Base-by-base conservation (phyloP, 2,113 vertebrate genomes). In the Colistium nudipinnis region DNA sequence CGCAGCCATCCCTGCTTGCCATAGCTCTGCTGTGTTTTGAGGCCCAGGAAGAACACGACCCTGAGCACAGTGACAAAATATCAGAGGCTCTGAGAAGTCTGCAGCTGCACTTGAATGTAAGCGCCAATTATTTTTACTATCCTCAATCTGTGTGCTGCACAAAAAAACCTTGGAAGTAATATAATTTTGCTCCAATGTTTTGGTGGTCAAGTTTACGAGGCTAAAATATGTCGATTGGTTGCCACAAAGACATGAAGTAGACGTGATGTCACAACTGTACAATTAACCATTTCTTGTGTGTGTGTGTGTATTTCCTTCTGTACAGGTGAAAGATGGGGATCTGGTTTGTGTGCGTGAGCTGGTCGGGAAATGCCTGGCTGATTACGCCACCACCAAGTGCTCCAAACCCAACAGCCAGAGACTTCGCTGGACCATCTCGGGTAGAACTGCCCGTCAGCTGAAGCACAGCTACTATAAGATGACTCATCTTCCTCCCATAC, bases 381-480 rank as follows among this genome's bases (percentile, higher is more conserved):
- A 98, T 72, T 99, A 99, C 53, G 94, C 96, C 35, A 94, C 94
- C 9, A 92, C 94, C 78, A 97, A 95, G 74, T 96, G 95, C 89
- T 95, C 91, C 62, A 97, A 92, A 88, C 96, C 97, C 2, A 96
- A 94, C 38, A 78, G 91, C 71, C 96, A 98, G 88, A 96, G 96
- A 85, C 83, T 98, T 36, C 96, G 97, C 64, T 98, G 97, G 98
- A 95, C 94, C 44, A 97, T 99, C 66, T 98, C 98, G 3, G 96
- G 97, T 22, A 92, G 95, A 80, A 99, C 98, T 0, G 96, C 96
- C 31, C 88, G 95, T 38, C 96, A 97, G 72, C 82, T 99, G 54
- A 98, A 95, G 83, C 97, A 94, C 43, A 98, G 97, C 87, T 99
- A 95, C 85, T 97, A 98, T 86, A 97, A 93, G 87, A 97, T 99